Base-by-base conservation (phyloP, 2,797 vertebrate genomes). In the Siniperca obscura region DNA sequence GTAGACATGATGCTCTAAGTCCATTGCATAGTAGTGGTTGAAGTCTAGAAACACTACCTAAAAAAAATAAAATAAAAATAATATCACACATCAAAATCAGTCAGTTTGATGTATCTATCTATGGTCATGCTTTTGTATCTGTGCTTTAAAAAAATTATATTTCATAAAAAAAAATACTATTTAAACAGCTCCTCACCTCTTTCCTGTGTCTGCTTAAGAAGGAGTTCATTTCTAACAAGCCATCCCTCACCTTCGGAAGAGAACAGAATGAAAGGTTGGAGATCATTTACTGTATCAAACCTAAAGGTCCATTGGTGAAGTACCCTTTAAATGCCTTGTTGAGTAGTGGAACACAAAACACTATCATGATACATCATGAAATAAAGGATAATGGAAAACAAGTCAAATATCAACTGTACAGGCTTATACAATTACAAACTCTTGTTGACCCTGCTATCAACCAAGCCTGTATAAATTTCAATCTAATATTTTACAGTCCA, bases 1-100 rank as follows among this genome's bases (percentile, higher is more conserved):
- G 91, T 96, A 96, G 57, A 61, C 78, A 72, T 99, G 98, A 91
- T 99, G 98, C 81, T 93, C 91, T 25, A 95, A 86, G 1, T 95
- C 95, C 98, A 99, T 99, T 60, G 97, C 98, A 0, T 99, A 99
- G 92, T 99, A 97, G 86, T 99, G 98, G 94, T 99, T 99, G 90
- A 99, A 99, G 93, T 99, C 98, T 88, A 99, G 89, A 89, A 99
- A 98, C 84, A 99, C 89, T 0, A 98, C 95, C 96, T 99, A 16
- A 48, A 59, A 30, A 13, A 6, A 62, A n/a, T 13, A 40, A 27
- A 25, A 16, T 27, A 27, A 27, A 27, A 27, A 27, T n/a, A 78
- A 46, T 50, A 59, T 30, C 19, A 70, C 46, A 82, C 14, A 78
- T 71, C 9, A 27, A 19, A 71, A 46, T 13, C 6, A 70, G 34